Evolutionary conservation across 1,140 invertebrate species (phyloP).

Genomic region (Babylonia areolata): DNA sequence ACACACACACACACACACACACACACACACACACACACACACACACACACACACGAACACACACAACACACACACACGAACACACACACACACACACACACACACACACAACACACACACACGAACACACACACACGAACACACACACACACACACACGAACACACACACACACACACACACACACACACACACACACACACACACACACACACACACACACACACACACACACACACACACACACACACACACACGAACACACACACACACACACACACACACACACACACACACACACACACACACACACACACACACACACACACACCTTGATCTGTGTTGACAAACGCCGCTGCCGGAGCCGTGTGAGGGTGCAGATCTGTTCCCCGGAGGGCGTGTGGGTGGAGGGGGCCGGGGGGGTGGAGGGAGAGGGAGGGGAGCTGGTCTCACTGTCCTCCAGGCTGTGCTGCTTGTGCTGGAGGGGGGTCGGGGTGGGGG

Average conservation of each 20-base stretch:
- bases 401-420: constrained; percentile 18
- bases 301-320: not conserved
- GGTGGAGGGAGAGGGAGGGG: constrained; percentile 22
- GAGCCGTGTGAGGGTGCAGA: constrained; percentile 54
- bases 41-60: constrained; percentile 11
- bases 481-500: no score
- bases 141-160: not conserved
- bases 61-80: not conserved
- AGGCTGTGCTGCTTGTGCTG: not conserved
- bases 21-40: not conserved
- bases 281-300: constrained; percentile 11
- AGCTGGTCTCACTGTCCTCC: not conserved
- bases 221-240: not conserved
- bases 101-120: constrained; percentile 2
- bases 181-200: not conserved
- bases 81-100: constrained; percentile 6
- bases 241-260: not conserved
- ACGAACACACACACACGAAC: not conserved
- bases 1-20: constrained; percentile 11
- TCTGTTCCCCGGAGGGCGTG: constrained; percentile 49
- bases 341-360: constrained; percentile 61
- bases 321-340: constrained; percentile 58
- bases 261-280: constrained; percentile 2
- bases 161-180: constrained; percentile 38
- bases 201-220: not conserved